A percentile compares a stretch with the other conserved stretches of the same genome.
Conservation (phyloP, 2,797 vertebrate genomes). For the Oophaga sylvatica region DNA sequence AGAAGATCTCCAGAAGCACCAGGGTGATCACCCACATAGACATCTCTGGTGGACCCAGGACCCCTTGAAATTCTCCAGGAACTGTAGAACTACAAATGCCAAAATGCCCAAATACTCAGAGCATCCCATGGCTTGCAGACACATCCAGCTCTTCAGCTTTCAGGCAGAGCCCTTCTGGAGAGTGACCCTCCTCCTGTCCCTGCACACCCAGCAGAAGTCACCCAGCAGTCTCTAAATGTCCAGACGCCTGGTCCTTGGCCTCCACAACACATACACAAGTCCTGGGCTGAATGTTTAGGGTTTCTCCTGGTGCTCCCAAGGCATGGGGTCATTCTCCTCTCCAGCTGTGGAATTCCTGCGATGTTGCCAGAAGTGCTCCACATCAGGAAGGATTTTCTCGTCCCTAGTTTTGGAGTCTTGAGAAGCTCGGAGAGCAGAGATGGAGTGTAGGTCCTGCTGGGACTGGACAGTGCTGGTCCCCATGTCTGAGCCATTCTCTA, state of each 20-base stretch:
- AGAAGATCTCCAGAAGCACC: background rate
- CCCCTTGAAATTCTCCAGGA: background rate
- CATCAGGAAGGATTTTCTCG: constrained; percentile 77
- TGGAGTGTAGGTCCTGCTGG: constrained; percentile 48
- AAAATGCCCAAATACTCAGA: background rate
- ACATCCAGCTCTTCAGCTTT: background rate
- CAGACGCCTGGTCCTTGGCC: background rate
- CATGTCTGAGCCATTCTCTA: constrained; percentile 69
- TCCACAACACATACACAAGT: background rate
- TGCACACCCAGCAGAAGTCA: background rate
- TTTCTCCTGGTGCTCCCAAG: constrained; percentile 79
- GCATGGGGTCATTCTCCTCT: constrained; percentile 78
- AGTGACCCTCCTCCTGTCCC: too few species aligned
- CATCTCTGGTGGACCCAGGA: background rate
- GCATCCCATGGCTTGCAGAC: background rate
- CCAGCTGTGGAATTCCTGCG: constrained; percentile 74
- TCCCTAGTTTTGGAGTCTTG: constrained; percentile 59
- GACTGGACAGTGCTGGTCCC: constrained; percentile 64
- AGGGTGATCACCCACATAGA: background rate
- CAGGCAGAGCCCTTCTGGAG: background rate
- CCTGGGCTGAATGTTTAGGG: background rate
- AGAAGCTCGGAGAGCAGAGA: constrained; percentile 13
- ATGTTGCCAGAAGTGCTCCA: constrained; percentile 84
- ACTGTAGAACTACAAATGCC: background rate
- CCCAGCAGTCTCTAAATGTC: background rate